phyloP scores from a whole-genome alignment of 2,113 vertebrate species.

The Nothocercus julius region DNA sequence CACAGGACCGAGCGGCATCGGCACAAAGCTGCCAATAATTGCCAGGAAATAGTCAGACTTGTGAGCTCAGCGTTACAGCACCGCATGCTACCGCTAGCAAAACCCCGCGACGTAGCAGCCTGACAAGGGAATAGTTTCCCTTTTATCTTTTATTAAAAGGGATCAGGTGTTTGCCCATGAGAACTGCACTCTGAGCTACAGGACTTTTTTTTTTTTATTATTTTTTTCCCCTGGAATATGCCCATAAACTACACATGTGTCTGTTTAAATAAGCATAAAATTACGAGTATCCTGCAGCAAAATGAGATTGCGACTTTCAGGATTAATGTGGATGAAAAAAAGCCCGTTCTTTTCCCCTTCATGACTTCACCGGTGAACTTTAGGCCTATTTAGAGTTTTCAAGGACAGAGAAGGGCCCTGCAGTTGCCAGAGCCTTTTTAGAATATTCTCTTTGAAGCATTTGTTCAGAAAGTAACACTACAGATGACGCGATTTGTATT shows the following conservation, averaged over 20 bases:
- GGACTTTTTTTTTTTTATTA: slow-evolving; percentile 35
- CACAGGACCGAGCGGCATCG: background rate
- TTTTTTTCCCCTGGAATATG: slow-evolving; percentile 64
- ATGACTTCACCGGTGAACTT: slow-evolving; percentile 53
- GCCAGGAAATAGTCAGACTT: background rate
- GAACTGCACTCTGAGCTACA: slow-evolving; percentile 73
- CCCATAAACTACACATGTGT: slow-evolving; percentile 79
- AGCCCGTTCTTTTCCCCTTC: slow-evolving; percentile 12
- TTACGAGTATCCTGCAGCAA: slow-evolving; percentile 76
- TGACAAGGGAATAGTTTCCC: slow-evolving; percentile 33
- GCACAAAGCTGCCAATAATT: background rate
- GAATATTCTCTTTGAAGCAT: background rate
- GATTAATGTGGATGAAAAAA: slow-evolving; percentile 28
- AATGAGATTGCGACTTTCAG: slow-evolving; percentile 73
- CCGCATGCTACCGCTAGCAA: background rate
- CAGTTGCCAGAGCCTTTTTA: background rate
- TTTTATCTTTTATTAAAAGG: slow-evolving; percentile 79
- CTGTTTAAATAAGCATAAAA: slow-evolving; percentile 85
- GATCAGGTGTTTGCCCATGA: slow-evolving; percentile 85
- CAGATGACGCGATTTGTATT: background rate
- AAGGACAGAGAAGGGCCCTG: slow-evolving; percentile 17
- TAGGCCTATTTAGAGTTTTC: slow-evolving; percentile 29
- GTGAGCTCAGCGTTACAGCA: background rate
- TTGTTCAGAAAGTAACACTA: background rate
- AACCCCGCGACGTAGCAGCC: background rate